Evolutionary conservation across 2,113 vertebrate species (phyloP).

Genomic region (Vanacampus margaritifer): DNA sequence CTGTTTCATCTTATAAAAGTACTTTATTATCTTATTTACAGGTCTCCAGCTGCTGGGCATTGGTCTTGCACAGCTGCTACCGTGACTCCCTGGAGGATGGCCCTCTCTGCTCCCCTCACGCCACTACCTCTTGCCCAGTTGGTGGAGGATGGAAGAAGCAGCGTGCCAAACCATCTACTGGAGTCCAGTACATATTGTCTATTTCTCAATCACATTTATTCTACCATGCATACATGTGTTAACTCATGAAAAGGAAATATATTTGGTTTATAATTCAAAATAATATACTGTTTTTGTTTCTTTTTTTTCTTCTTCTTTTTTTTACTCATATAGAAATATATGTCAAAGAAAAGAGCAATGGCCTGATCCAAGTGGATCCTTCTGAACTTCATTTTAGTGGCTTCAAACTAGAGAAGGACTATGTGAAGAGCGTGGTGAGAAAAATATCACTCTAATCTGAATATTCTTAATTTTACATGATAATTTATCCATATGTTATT

Average conservation of each 20-base stretch:
- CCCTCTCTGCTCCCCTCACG: conserved; percentile 34
- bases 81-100: conserved; percentile 63
- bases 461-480: neutral
- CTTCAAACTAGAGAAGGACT: conserved; percentile 78
- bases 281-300: neutral
- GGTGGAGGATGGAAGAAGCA: conserved; percentile 73
- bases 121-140: conserved; percentile 75
- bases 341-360: conserved; percentile 74
- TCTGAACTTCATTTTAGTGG: conserved; percentile 87
- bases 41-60: conserved; percentile 26
- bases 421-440: conserved; percentile 80
- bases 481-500: neutral
- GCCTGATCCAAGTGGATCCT: conserved; percentile 79
- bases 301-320: too few relatives aligned
- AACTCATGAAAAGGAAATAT: neutral
- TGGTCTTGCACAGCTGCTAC: conserved; percentile 17
- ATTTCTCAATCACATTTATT: neutral
- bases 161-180: conserved; percentile 75
- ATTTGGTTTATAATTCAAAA: neutral
- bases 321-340: conserved; percentile 76
- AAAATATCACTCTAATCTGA: neutral
- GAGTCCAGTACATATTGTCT: conserved; percentile 76
- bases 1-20: neutral
- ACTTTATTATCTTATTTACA: conserved; percentile 1
- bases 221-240: neutral